phyloP scores from a whole-genome alignment of 2,888 invertebrate genomes.

The Scaptomyza polygonia region DNA sequence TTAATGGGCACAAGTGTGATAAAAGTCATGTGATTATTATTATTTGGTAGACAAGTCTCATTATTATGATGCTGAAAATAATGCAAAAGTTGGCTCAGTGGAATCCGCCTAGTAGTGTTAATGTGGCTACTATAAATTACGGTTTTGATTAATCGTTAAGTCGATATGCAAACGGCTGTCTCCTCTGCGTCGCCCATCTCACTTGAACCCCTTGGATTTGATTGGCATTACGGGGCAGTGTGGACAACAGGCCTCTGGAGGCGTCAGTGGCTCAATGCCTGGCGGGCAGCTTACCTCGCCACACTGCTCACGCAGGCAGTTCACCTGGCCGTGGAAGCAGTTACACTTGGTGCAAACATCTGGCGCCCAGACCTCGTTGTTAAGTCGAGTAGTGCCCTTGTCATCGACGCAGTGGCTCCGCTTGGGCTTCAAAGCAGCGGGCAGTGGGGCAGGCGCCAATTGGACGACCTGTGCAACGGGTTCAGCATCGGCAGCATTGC shows the following conservation, averaged over 20 bases:
- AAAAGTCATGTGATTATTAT: background rate
- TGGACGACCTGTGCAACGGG: slow-evolving; percentile 57
- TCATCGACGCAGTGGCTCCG: slow-evolving; percentile 84
- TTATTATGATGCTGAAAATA: background rate
- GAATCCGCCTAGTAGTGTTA: slow-evolving; percentile 31
- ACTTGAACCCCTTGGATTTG: slow-evolving; percentile 28
- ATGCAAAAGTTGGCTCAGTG: slow-evolving; percentile 1
- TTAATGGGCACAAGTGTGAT: background rate
- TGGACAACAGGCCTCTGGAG: slow-evolving; percentile 84
- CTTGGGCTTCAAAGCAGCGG: slow-evolving; percentile 59
- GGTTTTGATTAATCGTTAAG: slow-evolving; percentile 56
- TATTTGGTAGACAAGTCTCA: background rate
- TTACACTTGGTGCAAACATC: slow-evolving; percentile 85
- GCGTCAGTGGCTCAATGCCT: slow-evolving; percentile 77
- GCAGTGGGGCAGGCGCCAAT: slow-evolving; percentile 39
- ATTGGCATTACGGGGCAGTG: slow-evolving; percentile 77
- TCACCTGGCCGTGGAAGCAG: slow-evolving; percentile 85
- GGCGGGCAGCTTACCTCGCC: slow-evolving; percentile 82
- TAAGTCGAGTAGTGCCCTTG: slow-evolving; percentile 83
- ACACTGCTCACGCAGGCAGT: slow-evolving; percentile 84
- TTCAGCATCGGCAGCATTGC: slow-evolving; percentile 78
- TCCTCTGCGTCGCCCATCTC: slow-evolving; percentile 12
- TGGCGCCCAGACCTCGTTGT: slow-evolving; percentile 85
- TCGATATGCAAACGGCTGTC: slow-evolving; percentile 65
- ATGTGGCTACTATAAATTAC: slow-evolving; percentile 70